Base-by-base conservation (phyloP, 2,888 invertebrate species). In the Altica lythri region DNA sequence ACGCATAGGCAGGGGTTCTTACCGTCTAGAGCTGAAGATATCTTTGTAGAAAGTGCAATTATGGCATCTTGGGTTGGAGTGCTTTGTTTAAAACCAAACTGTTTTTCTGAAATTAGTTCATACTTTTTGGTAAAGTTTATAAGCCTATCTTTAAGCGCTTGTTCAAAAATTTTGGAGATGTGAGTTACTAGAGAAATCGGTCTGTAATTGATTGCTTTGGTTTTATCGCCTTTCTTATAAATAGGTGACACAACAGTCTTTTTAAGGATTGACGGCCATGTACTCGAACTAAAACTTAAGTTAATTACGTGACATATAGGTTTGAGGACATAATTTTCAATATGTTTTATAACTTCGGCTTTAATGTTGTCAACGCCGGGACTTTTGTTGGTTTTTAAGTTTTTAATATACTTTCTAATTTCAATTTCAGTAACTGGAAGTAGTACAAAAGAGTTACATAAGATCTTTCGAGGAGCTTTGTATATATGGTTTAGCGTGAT, bases 1-100 rank as follows among this genome's bases (percentile, higher is more conserved):
- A 32, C 22, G 8, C 45, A 45, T 10, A 43, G 27, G 14, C 27
- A 22, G 12, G 42, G 9, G 19, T 22, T 42, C 22, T 42, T 42
- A 19, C 22, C 42, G 10, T 42, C 42, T 10, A 42, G 22, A 42
- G 22, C 42, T 12, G 42, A 42, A 17, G 42, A 42, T 42, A 42
- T 42, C 22, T 42, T 42, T 5, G 42, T 42, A 22, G 42, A 22
- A 9, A 43, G 42, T 9, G 42, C 10, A 9, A 43, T 19, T n/a
- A n/a, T n/a, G n/a, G n/a, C 25, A 27, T 25, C 27, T 43, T 43
- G 42, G 13, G 42, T 43, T 8, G 42, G 25, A 25, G 25, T 2
- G 6, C 18, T 18, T 38, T 38, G 10, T 38, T n/a, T 38, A 22
- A 38, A 38, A 12, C 16, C 19, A 16, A 12, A 43, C 14, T 43